Conservation (phyloP, 2,888 invertebrate genomes). For the Rotaria sp. region DNA sequence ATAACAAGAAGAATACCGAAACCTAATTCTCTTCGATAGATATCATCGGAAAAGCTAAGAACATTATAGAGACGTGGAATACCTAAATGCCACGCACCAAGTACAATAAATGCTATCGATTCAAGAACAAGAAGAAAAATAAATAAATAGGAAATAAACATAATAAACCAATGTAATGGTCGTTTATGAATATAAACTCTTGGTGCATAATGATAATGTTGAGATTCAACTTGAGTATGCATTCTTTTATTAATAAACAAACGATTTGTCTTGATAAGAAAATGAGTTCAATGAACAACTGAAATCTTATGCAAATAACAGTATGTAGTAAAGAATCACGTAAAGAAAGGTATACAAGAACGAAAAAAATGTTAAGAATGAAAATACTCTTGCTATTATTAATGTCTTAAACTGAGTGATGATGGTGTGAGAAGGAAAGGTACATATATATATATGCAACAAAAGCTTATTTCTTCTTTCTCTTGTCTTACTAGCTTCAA, state of each 20-base stretch:
- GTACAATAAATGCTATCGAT: constrained; percentile 1
- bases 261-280: background rate
- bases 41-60: background rate
- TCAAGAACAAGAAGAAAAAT: constrained; percentile 7
- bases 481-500: background rate
- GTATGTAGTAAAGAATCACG: background rate
- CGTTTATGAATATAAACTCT: background rate
- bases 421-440: background rate
- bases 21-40: constrained; percentile 13
- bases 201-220: background rate
- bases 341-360: background rate
- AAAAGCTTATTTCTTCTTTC: background rate
- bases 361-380: background rate
- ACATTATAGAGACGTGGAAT: background rate
- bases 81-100: background rate
- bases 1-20: background rate
- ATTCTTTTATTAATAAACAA: background rate
- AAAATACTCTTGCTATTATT: background rate
- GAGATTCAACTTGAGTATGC: background rate
- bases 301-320: background rate
- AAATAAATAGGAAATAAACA: background rate
- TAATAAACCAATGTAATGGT: constrained; percentile 19
- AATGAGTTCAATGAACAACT: background rate
- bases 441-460: background rate
- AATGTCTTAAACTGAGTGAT: background rate